Conservation (phyloP, 1,140 invertebrate species). For the Platyscapa corneri region DNA sequence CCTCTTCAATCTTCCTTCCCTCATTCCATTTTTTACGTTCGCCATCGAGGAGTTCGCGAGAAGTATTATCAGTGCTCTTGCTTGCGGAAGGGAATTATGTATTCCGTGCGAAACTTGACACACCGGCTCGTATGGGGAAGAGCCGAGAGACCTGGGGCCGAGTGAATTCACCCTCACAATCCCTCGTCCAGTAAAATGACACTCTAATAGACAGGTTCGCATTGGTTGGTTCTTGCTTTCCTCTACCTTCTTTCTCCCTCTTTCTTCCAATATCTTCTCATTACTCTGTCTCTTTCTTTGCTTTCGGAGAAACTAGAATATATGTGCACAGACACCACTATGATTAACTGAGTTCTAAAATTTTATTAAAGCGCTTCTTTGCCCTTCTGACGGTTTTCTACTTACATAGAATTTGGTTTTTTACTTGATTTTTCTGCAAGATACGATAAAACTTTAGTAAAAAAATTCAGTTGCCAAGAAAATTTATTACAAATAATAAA, state of each 20-base stretch:
- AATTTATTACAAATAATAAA: no score
- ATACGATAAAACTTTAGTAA: no score
- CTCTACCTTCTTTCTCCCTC: background rate
- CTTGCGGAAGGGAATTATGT: conserved; percentile 34
- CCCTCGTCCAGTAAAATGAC: conserved; percentile 48
- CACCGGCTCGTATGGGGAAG: background rate
- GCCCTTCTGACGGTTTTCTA: background rate
- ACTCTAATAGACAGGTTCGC: conserved; percentile 48
- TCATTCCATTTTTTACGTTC: conserved; percentile 27
- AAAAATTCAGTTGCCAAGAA: no score
- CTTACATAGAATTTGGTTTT: background rate
- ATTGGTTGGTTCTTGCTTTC: background rate
- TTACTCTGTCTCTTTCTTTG: background rate
- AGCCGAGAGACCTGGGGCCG: background rate
- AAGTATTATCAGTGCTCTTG: conserved; percentile 8
- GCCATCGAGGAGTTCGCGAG: background rate
- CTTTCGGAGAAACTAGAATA: background rate
- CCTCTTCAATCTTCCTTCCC: background rate
- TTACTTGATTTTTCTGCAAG: background rate
- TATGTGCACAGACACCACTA: background rate
- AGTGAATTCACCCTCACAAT: background rate
- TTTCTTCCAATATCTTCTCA: no score
- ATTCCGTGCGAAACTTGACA: conserved; percentile 46
- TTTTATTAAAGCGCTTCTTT: conserved; percentile 24
- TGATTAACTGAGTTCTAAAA: conserved; percentile 38